These are phyloP conservation scores for Notoglanidium macrostoma DNA, from an alignment of 2,797 vertebrate genomes.

Conservation along the genomic window DNA sequence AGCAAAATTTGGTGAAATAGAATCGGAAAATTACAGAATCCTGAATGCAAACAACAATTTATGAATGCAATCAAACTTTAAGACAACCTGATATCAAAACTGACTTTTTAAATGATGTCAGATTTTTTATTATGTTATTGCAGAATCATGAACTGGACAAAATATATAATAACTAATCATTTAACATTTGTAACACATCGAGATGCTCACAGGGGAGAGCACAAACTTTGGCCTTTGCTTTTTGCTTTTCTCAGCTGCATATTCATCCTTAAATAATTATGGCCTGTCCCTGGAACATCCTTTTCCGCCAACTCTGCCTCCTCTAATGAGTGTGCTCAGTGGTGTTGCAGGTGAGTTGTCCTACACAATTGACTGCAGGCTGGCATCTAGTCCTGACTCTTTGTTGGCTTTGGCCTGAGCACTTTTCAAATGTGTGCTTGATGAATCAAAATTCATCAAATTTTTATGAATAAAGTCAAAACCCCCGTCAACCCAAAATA, in stretches of 20 bases:
- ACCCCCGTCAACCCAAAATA: not conserved
- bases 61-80: not conserved
- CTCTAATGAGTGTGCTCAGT: conserved; percentile 8
- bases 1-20: not conserved
- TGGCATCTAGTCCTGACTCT: not conserved
- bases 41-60: not conserved
- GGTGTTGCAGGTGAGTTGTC: conserved; percentile 13
- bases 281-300: conserved; percentile 6
- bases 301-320: not conserved
- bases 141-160: not conserved
- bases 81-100: not conserved
- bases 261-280: conserved; percentile 6
- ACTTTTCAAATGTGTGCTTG: not conserved
- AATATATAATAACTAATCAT: not conserved
- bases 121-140: not conserved
- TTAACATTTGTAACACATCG: not conserved
- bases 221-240: conserved; percentile 4
- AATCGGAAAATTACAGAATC: not conserved
- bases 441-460: not conserved
- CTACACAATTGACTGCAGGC: conserved; percentile 9
- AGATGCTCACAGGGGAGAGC: not conserved
- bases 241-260: not conserved
- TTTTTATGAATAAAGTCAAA: not conserved
- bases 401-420: not conserved
- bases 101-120: not conserved